Conservation (phyloP, 2,113 vertebrate species). For the Urocynchramus pylzowi region DNA sequence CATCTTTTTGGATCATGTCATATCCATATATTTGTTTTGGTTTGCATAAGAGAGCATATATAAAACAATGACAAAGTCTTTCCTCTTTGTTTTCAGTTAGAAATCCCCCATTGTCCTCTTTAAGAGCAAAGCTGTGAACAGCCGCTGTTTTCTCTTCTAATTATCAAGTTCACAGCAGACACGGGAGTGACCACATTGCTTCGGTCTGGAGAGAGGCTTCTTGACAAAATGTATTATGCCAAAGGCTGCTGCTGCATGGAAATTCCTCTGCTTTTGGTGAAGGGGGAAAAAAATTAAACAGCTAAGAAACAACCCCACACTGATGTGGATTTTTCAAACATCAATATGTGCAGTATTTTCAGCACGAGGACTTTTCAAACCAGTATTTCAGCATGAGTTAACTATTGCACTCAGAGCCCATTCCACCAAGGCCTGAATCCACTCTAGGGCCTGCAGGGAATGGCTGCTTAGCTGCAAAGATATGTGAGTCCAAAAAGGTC, state of each 20-base stretch:
- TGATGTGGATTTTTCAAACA: neutral
- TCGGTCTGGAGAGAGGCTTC: neutral
- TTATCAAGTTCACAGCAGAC: neutral
- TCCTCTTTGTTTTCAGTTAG: neutral
- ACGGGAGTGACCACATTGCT: neutral
- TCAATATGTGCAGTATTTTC: too few species aligned
- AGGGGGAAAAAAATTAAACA: neutral
- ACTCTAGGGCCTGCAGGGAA: neutral
- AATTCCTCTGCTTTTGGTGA: neutral
- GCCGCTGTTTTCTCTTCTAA: neutral
- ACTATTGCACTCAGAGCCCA: neutral
- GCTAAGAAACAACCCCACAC: neutral
- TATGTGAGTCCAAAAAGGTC: neutral
- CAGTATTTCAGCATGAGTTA: neutral
- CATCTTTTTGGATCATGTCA: neutral
- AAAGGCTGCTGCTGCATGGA: neutral
- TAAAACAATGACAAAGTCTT: neutral
- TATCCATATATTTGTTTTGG: neutral
- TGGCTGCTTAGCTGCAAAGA: neutral
- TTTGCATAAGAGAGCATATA: neutral
- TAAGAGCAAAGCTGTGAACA: neutral
- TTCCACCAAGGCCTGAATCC: neutral
- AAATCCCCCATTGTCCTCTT: neutral
- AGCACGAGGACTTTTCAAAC: neutral
- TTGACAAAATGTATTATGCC: neutral